A percentile compares a stretch with the other conserved stretches of the same genome.
These are phyloP conservation scores for Manacus vitellinus DNA, from an alignment of 2,113 vertebrate species.

Conservation along the genomic window DNA sequence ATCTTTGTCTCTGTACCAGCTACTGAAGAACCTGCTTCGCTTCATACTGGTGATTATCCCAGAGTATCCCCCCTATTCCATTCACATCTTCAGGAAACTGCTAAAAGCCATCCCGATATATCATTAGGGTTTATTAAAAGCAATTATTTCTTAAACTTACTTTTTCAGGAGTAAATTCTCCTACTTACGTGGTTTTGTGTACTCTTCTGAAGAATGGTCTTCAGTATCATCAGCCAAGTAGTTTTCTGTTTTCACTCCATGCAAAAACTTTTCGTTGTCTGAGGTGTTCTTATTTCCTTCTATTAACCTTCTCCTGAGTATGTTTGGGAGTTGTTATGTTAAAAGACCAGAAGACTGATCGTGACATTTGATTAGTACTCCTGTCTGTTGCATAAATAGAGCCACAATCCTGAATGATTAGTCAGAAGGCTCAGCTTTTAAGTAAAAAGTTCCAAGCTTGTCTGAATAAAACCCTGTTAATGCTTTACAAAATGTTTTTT, in stretches of 20 bases:
- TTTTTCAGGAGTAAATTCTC: not conserved
- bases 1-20: not conserved
- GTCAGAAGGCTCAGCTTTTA: not conserved
- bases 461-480: not conserved
- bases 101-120: not conserved
- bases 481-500: not conserved
- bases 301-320: not conserved
- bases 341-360: not conserved
- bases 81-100: not conserved
- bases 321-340: not conserved
- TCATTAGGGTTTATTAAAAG: not conserved
- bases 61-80: not conserved
- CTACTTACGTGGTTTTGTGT: not conserved
- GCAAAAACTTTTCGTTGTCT: not conserved
- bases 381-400: conserved; percentile 37
- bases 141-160: not conserved
- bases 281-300: not conserved
- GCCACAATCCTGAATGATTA: not conserved
- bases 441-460: not conserved
- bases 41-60: not conserved
- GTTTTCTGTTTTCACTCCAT: not conserved
- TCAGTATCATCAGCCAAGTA: not conserved
- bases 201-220: not conserved
- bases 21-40: not conserved
- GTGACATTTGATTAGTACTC: not conserved